Conservation (phyloP, 2,797 vertebrate species). For the Oceanodroma leucorhoa region DNA sequence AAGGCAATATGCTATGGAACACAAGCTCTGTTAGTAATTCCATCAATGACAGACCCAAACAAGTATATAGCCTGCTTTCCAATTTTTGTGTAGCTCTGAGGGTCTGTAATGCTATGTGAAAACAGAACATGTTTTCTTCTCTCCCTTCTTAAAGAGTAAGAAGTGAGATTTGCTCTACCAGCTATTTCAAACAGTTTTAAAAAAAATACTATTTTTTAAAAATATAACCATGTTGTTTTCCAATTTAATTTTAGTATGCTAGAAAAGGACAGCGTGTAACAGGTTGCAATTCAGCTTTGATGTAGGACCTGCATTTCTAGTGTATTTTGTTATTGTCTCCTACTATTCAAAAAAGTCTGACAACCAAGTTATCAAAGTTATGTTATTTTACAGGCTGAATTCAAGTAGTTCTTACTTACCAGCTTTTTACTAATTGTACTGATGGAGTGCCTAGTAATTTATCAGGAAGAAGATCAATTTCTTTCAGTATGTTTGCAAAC, state of each 20-base stretch:
- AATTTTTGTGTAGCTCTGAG: not conserved
- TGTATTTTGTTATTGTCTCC: not conserved
- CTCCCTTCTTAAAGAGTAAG: not conserved
- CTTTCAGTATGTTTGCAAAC: conserved; percentile 95
- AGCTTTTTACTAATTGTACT: conserved; percentile 90
- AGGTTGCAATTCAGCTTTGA: not conserved
- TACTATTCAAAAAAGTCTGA: not conserved
- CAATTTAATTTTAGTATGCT: not conserved
- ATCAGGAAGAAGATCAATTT: conserved; percentile 94
- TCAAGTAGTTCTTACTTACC: conserved; percentile 71
- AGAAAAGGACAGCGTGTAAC: not conserved
- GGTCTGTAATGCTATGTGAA: not conserved
- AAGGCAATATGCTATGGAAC: not conserved
- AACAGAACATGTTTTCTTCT: not conserved
- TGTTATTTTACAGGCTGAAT: not conserved
- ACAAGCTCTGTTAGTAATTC: not conserved
- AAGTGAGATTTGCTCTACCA: not conserved
- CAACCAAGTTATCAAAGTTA: not conserved
- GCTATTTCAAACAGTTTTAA: not conserved
- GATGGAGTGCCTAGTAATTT: conserved; percentile 89
- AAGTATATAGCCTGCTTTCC: not conserved
- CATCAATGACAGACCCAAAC: not conserved
- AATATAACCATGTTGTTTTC: not conserved
- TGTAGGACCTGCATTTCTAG: not conserved
- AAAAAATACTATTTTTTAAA: not conserved